A percentile compares a stretch with the other conserved stretches of the same genome.
Evolutionary conservation across 2,113 vertebrate species (phyloP).

Genomic region (Numida meleagris): DNA sequence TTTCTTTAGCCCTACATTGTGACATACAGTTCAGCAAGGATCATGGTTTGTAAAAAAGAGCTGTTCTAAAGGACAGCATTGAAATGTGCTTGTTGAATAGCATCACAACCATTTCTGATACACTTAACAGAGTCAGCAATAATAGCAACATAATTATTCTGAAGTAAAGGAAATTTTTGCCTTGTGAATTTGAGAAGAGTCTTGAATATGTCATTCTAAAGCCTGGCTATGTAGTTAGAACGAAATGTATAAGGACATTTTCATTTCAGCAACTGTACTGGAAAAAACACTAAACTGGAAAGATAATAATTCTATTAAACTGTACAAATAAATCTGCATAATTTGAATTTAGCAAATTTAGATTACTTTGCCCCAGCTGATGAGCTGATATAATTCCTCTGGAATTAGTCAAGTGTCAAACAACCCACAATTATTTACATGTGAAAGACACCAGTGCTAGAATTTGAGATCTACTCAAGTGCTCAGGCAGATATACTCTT

Average conservation of each 20-base stretch:
- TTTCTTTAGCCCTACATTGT: neutral
- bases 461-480: neutral
- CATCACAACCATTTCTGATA: neutral
- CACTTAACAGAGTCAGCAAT: neutral
- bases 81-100: neutral
- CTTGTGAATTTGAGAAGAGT: neutral
- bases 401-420: neutral
- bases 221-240: neutral
- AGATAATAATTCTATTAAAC: rapidly evolving
- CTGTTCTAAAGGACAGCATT: neutral
- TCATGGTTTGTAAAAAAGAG: neutral
- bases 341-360: neutral
- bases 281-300: neutral
- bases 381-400: neutral
- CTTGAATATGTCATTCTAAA: neutral
- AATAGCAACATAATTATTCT: neutral
- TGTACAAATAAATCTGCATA: neutral
- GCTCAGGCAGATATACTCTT: neutral
- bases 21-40: neutral
- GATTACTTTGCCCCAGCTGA: neutral
- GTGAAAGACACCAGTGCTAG: neutral
- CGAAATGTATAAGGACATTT: neutral
- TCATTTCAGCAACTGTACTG: neutral
- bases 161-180: neutral
- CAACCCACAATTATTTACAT: neutral